phyloP scores from a whole-genome alignment of 2,797 vertebrate species.

The Pogonophryne albipinna region DNA sequence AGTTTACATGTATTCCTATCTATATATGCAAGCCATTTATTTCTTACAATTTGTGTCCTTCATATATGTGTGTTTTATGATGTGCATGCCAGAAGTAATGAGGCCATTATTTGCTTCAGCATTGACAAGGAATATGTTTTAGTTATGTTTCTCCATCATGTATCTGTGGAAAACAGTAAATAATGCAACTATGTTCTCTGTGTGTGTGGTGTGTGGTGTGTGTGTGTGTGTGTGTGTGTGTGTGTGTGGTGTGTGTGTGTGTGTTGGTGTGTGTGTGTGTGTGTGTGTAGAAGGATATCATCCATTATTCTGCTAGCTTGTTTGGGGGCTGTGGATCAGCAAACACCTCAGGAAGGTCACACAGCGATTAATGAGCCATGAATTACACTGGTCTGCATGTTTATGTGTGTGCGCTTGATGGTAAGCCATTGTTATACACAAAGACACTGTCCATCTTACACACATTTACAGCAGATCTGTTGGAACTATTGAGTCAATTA shows the following conservation, averaged over 20 bases:
- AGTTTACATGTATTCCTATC: not conserved
- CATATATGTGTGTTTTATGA: not conserved
- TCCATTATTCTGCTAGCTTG: slow-evolving; percentile 46
- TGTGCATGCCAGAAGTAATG: slow-evolving; percentile 35
- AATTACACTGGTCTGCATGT: slow-evolving; percentile 19
- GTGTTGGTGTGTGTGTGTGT: slow-evolving; percentile 11
- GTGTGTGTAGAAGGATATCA: slow-evolving; percentile 12
- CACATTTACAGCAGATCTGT: slow-evolving; percentile 14
- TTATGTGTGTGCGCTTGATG: not conserved
- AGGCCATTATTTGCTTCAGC: slow-evolving; percentile 46
- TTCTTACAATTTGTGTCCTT: not conserved
- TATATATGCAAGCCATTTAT: not conserved
- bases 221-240: slow-evolving; percentile 15
- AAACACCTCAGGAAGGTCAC: slow-evolving; percentile 52
- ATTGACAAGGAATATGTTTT: slow-evolving; percentile 37
- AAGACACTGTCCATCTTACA: slow-evolving; percentile 12
- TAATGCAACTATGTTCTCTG: slow-evolving; percentile 23
- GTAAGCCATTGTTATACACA: not conserved
- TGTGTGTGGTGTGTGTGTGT: slow-evolving; percentile 19
- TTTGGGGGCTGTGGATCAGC: slow-evolving; percentile 42
- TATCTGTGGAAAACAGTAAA: slow-evolving; percentile 12
- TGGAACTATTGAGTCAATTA: not conserved
- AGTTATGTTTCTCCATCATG: not conserved
- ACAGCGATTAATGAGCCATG: slow-evolving; percentile 48
- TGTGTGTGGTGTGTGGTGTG: slow-evolving; percentile 4